Base-by-base conservation (phyloP, 2,797 vertebrate species). In the Syngnathus acus region DNA sequence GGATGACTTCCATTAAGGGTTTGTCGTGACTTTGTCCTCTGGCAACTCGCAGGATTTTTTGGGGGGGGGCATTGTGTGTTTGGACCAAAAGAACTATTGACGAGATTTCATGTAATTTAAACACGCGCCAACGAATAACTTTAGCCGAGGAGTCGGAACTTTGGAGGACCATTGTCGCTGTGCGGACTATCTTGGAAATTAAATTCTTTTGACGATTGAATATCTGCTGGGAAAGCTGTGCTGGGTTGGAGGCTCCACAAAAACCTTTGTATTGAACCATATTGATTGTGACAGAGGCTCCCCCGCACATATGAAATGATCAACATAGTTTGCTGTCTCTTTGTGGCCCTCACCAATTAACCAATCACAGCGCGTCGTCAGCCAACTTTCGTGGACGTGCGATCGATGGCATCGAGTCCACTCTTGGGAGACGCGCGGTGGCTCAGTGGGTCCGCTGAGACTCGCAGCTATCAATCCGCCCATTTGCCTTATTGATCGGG, bases 401-500 rank as follows among this genome's bases (percentile, higher is more conserved):
- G n/a, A 39, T 73, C 68, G 21, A 50, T 50, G 8, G 19, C 48
- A 50, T 50, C 5, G 3, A 50, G 48, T 14, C 48, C 48, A 50
- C 48, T 50, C 48, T 50, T 7, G 48, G 48, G 48, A 50, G 48
- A 19, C 17, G 19, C 5, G 48, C 19, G 17, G 5, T 19, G 48
- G 5, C 6, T 50, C 54, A 67, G 69, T 42, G 63, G 72, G 77
- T 70, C 70, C 65, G 7, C 65, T 58, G 72, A 72, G 72, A 83
- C 76, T 83, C 71, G 73, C 64, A 57, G 62, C 66, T 9, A 79
- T 84, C 80, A 81, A 77, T 71, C 65, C 54, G 71, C 71, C 70
- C 67, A 69, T 81, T 83, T 77, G 66, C 61, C 67, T 19, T 70
- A 81, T 80, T 78, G 80, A 88, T 85, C 69, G 57, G 76, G 57